phyloP scores from a whole-genome alignment of 2,797 vertebrate genomes.

The Brachyalestes nurse region DNA sequence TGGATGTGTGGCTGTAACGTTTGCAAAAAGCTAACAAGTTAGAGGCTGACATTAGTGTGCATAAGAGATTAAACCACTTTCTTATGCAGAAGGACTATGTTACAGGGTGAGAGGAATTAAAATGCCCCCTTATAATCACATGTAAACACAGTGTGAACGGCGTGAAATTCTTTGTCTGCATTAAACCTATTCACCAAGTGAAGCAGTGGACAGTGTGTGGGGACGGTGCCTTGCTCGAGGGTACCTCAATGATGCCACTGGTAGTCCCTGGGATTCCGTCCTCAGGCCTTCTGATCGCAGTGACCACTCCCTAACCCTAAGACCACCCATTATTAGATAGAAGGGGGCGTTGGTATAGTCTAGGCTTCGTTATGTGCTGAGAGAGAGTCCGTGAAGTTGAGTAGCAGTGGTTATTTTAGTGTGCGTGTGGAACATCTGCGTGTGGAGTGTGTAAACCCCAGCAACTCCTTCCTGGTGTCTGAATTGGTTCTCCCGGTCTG shows the following conservation, averaged over 20 bases:
- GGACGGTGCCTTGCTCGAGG: too few species aligned
- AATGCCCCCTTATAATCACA: too few species aligned
- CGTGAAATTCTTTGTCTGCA: too few species aligned
- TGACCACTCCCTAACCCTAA: too few species aligned
- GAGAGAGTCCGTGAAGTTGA: too few species aligned
- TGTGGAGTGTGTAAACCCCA: neutral
- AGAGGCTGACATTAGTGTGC: slow-evolving; percentile 36
- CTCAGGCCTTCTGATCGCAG: too few species aligned
- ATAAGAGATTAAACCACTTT: slow-evolving; percentile 51
- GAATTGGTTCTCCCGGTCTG: slow-evolving; percentile 28
- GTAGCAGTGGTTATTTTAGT: neutral
- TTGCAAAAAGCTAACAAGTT: neutral
- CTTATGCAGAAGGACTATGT: slow-evolving; percentile 19
- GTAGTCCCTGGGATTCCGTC: too few species aligned
- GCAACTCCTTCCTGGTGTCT: slow-evolving; percentile 8
- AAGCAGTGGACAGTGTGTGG: neutral
- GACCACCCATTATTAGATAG: too few species aligned
- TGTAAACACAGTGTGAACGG: too few species aligned
- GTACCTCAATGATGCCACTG: too few species aligned
- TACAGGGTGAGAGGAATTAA: neutral
- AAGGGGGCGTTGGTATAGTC: neutral
- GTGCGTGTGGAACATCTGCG: neutral
- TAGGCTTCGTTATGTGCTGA: neutral
- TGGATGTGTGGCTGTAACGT: neutral
- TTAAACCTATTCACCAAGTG: too few species aligned